Evolutionary conservation across 2,888 invertebrate genomes (phyloP).

Genomic region (Lepidocyrtoides sp.): DNA sequence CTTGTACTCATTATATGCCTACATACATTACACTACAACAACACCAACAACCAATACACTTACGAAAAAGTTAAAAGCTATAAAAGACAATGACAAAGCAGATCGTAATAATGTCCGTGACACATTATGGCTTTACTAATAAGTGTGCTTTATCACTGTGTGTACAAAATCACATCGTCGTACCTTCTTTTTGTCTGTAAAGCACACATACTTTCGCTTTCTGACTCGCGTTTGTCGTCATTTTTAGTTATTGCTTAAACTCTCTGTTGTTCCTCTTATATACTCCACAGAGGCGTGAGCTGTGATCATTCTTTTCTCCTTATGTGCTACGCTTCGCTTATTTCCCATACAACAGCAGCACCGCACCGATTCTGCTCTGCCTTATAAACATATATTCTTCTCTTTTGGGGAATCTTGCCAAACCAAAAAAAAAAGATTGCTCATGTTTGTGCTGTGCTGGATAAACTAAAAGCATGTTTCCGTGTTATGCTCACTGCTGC

Average conservation of each 20-base stretch:
- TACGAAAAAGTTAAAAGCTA: slow-evolving; percentile 51
- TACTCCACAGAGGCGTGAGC: slow-evolving; percentile 65
- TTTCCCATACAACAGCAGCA: slow-evolving; percentile 41
- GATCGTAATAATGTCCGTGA: slow-evolving; percentile 77
- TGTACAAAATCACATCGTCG: neutral
- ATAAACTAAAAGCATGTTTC: slow-evolving; percentile 38
- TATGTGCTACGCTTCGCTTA: slow-evolving; percentile 75
- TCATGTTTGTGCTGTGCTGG: slow-evolving; percentile 37
- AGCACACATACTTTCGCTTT: slow-evolving; percentile 3
- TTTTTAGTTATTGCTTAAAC: slow-evolving; percentile 35
- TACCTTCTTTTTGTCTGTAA: slow-evolving; percentile 20
- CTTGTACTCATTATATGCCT: neutral
- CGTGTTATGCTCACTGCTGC: neutral
- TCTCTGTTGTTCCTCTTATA: neutral
- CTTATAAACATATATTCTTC: slow-evolving; percentile 62
- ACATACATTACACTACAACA: neutral
- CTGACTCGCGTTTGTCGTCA: slow-evolving; percentile 4
- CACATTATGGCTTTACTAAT: slow-evolving; percentile 76
- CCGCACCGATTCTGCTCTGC: too few relatives aligned
- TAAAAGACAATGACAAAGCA: slow-evolving; percentile 78
- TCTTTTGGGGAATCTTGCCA: slow-evolving; percentile 73
- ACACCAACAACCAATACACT: slow-evolving; percentile 9
- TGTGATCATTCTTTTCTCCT: slow-evolving; percentile 69
- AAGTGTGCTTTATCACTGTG: slow-evolving; percentile 73
- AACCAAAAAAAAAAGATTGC: slow-evolving; percentile 53